These are phyloP conservation scores for Rhynchophorus ferrugineus DNA, from an alignment of 1,140 invertebrate genomes.

Conservation along the genomic window DNA sequence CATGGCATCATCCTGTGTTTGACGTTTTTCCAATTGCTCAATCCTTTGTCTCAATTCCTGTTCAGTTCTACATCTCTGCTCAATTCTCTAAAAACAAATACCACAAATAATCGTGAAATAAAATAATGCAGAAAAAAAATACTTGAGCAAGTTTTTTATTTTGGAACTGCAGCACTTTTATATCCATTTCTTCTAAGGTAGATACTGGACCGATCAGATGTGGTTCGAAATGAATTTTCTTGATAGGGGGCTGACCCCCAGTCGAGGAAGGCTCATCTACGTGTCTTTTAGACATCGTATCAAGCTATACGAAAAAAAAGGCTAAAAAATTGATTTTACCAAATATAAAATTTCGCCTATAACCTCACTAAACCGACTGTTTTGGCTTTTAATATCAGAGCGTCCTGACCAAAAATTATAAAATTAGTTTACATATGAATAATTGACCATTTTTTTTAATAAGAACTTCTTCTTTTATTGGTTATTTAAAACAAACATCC, in stretches of 20 bases:
- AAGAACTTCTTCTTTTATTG: too few relatives aligned
- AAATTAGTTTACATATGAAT: too few relatives aligned
- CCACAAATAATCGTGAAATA: not conserved
- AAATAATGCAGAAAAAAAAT: constrained; percentile 20
- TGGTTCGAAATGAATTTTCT: constrained; percentile 91
- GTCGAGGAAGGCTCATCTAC: constrained; percentile 33
- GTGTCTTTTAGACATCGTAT: constrained; percentile 37
- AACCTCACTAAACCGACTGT: too few relatives aligned
- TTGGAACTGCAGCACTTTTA: constrained; percentile 93
- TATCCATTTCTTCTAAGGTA: constrained; percentile 93
- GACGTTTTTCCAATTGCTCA: constrained; percentile 93
- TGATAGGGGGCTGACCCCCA: constrained; percentile 64
- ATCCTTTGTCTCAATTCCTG: constrained; percentile 85
- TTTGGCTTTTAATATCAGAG: too few relatives aligned
- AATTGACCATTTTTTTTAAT: too few relatives aligned
- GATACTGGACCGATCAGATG: constrained; percentile 87
- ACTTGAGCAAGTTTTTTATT: constrained; percentile 94
- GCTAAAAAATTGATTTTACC: not conserved
- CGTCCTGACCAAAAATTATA: too few relatives aligned
- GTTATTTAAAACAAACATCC: too few relatives aligned
- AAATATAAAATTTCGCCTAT: too few relatives aligned
- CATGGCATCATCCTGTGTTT: constrained; percentile 96
- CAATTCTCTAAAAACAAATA: constrained; percentile 58
- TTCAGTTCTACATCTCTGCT: constrained; percentile 83
- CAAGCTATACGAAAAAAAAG: not conserved